Evolutionary conservation across 2,113 vertebrate species (phyloP), one percentile per base, ranked within the genome.

Genomic region (Phycodurus eques): DNA sequence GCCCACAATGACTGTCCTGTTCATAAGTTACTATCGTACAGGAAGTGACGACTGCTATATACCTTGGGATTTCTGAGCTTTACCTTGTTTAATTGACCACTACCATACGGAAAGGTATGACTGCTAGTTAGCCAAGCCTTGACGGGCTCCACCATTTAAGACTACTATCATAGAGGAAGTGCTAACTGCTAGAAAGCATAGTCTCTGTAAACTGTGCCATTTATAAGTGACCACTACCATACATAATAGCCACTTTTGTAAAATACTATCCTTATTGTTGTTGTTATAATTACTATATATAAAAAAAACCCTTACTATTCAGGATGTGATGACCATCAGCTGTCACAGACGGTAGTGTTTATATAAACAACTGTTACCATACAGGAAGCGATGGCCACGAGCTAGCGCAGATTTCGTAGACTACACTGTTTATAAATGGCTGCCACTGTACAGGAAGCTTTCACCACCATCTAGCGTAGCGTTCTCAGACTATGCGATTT

Each of bases 241-340:
- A 51, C 49, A 19, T 17, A 17, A 39, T 39, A 39, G 6, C 35
- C 6, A 39, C 35, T 39, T 39, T 39, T 39, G 35, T 39, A 39
- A 39, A 6, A 39, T 39, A 39, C 4, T 39, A 27, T 27, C 27
- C 35, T 39, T 39, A 39, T 6, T 39, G 6, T 39, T 39, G 27
- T 27, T 27, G 27, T 27, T 27, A 27, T 13, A 35, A 60, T 14
- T 31, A 31, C 56, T 27, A 14, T 19, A 19, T 61, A 17, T 2
- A 61, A 35, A 27, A 13, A 19, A 19, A 20, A n/a, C n/a, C 39
- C 2, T 19, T 63, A 68, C 75, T 71, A 70, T 63, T 65, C 77
- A 44, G 57, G 47, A 47, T 33, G 43, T 11, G 8, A n/a, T 78
- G 75, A 84, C 74, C 78, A 76, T 77, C 78, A 72, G 54, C 35